A percentile compares a stretch with the other conserved stretches of the same genome.
Conservation (phyloP, 2,113 vertebrate species). For the Heterocephalus glaber region DNA sequence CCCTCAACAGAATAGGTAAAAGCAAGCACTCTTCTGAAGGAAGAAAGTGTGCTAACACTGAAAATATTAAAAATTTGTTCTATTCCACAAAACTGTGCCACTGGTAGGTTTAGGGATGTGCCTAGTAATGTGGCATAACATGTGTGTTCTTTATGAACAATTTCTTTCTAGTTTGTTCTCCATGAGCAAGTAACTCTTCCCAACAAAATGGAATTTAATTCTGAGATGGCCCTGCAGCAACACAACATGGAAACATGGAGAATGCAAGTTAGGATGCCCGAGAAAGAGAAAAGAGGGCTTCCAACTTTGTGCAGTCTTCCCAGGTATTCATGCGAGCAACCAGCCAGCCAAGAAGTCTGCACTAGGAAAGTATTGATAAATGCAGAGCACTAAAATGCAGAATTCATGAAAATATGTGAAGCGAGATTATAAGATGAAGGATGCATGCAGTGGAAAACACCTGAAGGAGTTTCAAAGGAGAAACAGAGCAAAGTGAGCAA, state of each 20-base stretch:
- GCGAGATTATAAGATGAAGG: background rate
- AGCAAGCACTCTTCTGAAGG: background rate
- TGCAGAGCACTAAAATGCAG: background rate
- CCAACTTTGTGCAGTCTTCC: accelerated
- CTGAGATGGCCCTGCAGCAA: background rate
- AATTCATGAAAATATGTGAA: background rate
- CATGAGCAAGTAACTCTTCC: background rate
- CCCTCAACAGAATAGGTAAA: background rate
- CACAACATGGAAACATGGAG: background rate
- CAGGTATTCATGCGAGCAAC: background rate
- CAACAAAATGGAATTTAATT: background rate
- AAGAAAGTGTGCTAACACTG: background rate
- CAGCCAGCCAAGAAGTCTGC: background rate
- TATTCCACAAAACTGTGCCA: background rate
- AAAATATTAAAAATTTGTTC: background rate
- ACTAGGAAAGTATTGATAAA: background rate
- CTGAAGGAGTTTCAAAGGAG: background rate
- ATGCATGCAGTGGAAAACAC: background rate
- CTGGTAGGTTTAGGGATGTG: accelerated
- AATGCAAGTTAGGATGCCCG: no score
- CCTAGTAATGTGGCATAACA: accelerated
- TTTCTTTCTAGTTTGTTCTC: background rate
- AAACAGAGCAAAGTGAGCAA: background rate
- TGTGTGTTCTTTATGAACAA: background rate
- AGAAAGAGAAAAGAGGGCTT: accelerated